Conservation (phyloP, 2,888 invertebrate species). For the Deilephila elpenor region DNA sequence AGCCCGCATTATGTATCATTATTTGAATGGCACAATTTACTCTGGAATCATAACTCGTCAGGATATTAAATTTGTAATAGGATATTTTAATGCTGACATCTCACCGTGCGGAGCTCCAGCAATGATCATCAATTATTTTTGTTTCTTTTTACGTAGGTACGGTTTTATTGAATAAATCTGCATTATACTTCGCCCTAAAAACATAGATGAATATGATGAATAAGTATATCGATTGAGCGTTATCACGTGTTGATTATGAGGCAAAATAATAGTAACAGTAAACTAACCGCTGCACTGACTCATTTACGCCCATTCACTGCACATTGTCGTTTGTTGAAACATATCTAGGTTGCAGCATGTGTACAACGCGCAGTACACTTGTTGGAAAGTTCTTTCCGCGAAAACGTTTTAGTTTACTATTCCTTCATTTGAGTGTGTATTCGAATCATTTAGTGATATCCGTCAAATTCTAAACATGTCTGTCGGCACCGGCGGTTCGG, state of each 20-base stretch:
- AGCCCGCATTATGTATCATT: constrained; percentile 79
- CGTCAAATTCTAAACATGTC: constrained; percentile 29
- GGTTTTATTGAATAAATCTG: constrained; percentile 39
- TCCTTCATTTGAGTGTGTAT: not conserved
- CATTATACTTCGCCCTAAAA: not conserved
- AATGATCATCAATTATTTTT: constrained; percentile 51
- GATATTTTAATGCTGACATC: constrained; percentile 65
- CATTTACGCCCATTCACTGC: not conserved
- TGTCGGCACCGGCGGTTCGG: constrained; percentile 40
- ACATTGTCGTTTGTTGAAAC: not conserved
- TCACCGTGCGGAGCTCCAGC: constrained; percentile 44
- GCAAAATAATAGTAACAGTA: not conserved
- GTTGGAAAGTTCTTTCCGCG: not conserved
- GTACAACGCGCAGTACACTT: not conserved
- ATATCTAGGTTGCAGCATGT: not conserved
- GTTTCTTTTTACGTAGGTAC: constrained; percentile 19
- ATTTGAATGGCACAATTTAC: constrained; percentile 80
- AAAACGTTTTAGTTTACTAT: not conserved
- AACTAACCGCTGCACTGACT: not conserved
- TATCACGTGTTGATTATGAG: not conserved
- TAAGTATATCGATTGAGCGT: not conserved
- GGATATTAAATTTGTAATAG: constrained; percentile 75
- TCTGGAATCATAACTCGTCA: constrained; percentile 68
- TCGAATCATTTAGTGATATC: constrained; percentile 22
- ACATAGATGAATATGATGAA: not conserved